These are phyloP conservation scores for Microcaecilia unicolor DNA, from an alignment of 2,797 vertebrate species.

Conservation along the genomic window DNA sequence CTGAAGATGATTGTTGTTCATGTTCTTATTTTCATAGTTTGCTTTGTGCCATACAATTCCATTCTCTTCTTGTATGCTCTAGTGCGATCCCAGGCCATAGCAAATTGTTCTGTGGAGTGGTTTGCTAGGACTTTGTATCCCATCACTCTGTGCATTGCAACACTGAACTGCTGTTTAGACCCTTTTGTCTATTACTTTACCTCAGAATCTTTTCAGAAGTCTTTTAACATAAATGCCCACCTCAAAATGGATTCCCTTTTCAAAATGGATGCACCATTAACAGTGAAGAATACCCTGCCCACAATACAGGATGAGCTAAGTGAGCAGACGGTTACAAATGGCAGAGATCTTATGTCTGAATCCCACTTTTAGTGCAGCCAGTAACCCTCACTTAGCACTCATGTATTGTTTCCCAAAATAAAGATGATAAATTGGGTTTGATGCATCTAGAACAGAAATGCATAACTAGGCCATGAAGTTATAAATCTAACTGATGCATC, in stretches of 20 bases:
- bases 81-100: slow-evolving; percentile 83
- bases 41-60: slow-evolving; percentile 94
- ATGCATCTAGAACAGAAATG: slow-evolving; percentile 17
- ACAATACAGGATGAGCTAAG: slow-evolving; percentile 46
- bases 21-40: slow-evolving; percentile 88
- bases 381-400: slow-evolving; percentile 4
- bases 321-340: slow-evolving; percentile 63
- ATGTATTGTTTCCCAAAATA: slow-evolving; percentile 12
- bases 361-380: slow-evolving; percentile 59
- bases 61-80: slow-evolving; percentile 93
- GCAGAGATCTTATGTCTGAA: slow-evolving; percentile 73
- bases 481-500: not conserved
- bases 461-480: not conserved
- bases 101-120: slow-evolving; percentile 79
- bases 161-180: slow-evolving; percentile 92
- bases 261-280: slow-evolving; percentile 63
- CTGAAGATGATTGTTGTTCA: slow-evolving; percentile 93
- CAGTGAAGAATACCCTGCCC: slow-evolving; percentile 54
- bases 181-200: slow-evolving; percentile 96
- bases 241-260: slow-evolving; percentile 72
- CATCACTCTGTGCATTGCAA: slow-evolving; percentile 85
- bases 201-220: slow-evolving; percentile 94
- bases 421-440: slow-evolving; percentile 14
- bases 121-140: slow-evolving; percentile 89
- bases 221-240: slow-evolving; percentile 75